Conservation (phyloP, 1,140 invertebrate genomes). For the Drosophila bocki region DNA sequence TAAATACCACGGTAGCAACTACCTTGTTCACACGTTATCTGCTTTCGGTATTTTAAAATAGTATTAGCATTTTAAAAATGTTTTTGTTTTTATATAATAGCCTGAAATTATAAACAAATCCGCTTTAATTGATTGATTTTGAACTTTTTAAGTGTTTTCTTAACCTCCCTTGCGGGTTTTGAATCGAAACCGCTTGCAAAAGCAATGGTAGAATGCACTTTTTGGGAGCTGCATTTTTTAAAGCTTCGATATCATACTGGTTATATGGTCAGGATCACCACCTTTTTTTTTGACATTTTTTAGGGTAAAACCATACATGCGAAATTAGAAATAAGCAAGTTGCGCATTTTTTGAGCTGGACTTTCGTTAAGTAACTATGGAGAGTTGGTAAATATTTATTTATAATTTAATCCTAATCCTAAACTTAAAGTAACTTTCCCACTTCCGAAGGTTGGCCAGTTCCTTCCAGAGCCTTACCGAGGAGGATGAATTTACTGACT, state of each 20-base stretch:
- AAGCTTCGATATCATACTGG: not conserved
- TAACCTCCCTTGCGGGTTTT: no score
- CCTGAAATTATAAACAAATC: no score
- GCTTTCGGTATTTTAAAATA: not conserved
- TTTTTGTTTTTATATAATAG: no score
- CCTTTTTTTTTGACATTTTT: not conserved
- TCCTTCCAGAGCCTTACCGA: not conserved
- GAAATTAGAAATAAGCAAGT: no score
- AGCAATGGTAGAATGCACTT: no score
- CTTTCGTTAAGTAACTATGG: not conserved
- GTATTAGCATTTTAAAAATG: no score
- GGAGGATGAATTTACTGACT: conserved; percentile 28
- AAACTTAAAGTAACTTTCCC: no score
- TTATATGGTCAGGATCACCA: not conserved
- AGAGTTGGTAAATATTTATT: not conserved
- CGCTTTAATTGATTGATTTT: no score
- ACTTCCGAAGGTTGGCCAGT: conserved; percentile 6
- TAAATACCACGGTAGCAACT: not conserved
- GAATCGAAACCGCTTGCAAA: no score
- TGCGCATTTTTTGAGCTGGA: not conserved
- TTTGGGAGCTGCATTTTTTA: not conserved
- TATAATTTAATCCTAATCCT: no score
- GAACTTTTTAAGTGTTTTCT: no score
- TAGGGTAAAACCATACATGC: not conserved
- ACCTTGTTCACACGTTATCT: not conserved